Conservation (phyloP, 1,140 invertebrate species). For the Bombus haemorrhoidalis region DNA sequence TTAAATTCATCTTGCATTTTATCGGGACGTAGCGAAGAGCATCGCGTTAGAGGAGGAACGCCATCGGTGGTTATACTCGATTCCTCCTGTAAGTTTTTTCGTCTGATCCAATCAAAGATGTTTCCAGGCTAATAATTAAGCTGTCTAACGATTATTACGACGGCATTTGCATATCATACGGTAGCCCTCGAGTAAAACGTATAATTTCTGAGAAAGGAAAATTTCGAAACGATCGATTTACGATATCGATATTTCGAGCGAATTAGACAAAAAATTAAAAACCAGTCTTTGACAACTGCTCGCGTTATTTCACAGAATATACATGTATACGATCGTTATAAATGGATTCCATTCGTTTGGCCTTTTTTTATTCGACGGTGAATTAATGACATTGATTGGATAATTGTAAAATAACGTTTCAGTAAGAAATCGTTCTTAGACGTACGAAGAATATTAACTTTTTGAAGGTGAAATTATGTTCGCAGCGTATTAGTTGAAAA, state of each 20-base stretch:
- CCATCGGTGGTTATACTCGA: neutral
- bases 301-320: neutral
- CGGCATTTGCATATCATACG: conserved; percentile 19
- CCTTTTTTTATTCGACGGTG: neutral
- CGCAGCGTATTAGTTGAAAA: too few relatives aligned
- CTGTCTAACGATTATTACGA: conserved; percentile 46
- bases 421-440: neutral
- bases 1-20: conserved; percentile 59
- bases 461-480: neutral
- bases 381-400: neutral
- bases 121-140: conserved; percentile 36
- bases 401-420: neutral
- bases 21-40: conserved; percentile 28
- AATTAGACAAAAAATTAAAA: neutral
- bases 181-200: neutral
- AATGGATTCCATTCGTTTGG: neutral
- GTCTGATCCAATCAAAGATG: conserved; percentile 5
- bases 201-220: conserved; percentile 16
- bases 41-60: conserved; percentile 16
- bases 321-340: neutral
- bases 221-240: conserved; percentile 6
- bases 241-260: neutral
- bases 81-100: neutral
- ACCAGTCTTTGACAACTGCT: neutral
- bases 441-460: neutral